A percentile compares a stretch with the other conserved stretches of the same genome.
Evolutionary conservation across 1,140 invertebrate genomes (phyloP).

Genomic region (Drosophila novamexicana): DNA sequence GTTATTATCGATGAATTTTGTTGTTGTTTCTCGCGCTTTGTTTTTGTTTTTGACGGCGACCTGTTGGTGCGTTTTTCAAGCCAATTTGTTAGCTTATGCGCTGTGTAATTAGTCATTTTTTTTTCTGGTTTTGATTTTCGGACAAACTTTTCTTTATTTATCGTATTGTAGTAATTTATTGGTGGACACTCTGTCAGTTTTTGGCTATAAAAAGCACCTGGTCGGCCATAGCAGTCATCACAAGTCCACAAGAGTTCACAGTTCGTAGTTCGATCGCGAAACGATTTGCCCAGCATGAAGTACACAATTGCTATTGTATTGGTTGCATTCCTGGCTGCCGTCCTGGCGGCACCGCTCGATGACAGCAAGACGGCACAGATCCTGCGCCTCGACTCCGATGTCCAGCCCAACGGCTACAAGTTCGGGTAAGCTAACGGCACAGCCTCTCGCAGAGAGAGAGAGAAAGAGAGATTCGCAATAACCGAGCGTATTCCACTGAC

Average conservation of each 20-base stretch:
- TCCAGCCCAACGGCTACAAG: conserved; percentile 85
- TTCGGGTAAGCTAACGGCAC: conserved; percentile 78
- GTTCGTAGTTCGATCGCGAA: conserved; percentile 46
- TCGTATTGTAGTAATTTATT: conserved; percentile 18
- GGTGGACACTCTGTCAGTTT: conserved; percentile 36
- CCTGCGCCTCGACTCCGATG: conserved; percentile 84
- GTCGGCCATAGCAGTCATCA: conserved; percentile 62
- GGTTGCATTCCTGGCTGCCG: conserved; percentile 65
- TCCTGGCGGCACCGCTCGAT: conserved; percentile 66
- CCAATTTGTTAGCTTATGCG: conserved; percentile 70
- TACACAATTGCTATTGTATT: conserved; percentile 65
- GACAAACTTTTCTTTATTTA: conserved; percentile 68
- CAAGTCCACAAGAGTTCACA: conserved; percentile 62
- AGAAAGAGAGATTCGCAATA: no score
- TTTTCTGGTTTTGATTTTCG: conserved; percentile 50
- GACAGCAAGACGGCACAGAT: conserved; percentile 69
- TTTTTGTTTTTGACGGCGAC: conserved; percentile 15
- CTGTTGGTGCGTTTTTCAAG: conserved; percentile 63
- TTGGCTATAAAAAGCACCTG: conserved; percentile 66
- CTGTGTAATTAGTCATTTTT: conserved; percentile 80
- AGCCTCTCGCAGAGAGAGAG: conserved; percentile 60
- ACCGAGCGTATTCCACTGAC: conserved; percentile 57
- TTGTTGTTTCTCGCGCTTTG: conserved; percentile 12
- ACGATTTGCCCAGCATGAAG: conserved; percentile 55
- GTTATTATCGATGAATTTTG: conserved; percentile 54